Base-by-base conservation (phyloP, 1,140 invertebrate genomes). In the Tetramorium parvispinum region DNA sequence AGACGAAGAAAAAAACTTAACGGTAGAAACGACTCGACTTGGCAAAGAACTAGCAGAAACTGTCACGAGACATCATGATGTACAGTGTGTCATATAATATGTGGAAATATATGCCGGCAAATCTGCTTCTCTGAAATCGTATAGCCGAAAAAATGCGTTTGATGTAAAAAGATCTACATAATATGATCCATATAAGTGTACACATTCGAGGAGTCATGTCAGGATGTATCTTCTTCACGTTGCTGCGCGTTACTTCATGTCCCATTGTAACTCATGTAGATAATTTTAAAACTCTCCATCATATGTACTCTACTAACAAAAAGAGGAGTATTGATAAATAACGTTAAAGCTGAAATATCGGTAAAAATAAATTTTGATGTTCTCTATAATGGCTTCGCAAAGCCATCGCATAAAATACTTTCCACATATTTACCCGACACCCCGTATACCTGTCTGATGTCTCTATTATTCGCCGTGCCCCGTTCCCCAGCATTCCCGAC, bases 11-110 rank as follows among this genome's bases (percentile, higher is more conserved):
- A 78, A 75, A 73, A 55, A 61, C 21, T 10, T 55, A 55, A 87
- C 77, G 18, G 86, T 59, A 88, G 86, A 81, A 49, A 71, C n/a
- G 27, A 78, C 43, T 51, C 46, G 13, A 87, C 88, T 88, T 83
- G 85, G 88, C 79, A 70, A 51, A 49, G n/a, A 85, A 51, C 43
- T 51, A 24, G 13, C 3, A n/a, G 16, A 32, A 32, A 32, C 32
- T 32, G 32, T 3, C 32, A 32, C 32, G 32, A 32, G 32, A 32
- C 32, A 32, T 32, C 32, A 32, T 32, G 32, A 46, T 46, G 53
- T 75, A 73, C 51, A 53, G 40, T 49, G 13, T 66, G 27, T 66
- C 61, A 5, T 24, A 37, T 37, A 78, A 66, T 66, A 61, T 51
- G 27, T 66, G 27, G 5, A 51, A 66, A 79, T 65, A 8, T 63